These are phyloP conservation scores for Lasaia peninsularis DNA, from an alignment of 1,140 invertebrate species.

Conservation along the genomic window DNA sequence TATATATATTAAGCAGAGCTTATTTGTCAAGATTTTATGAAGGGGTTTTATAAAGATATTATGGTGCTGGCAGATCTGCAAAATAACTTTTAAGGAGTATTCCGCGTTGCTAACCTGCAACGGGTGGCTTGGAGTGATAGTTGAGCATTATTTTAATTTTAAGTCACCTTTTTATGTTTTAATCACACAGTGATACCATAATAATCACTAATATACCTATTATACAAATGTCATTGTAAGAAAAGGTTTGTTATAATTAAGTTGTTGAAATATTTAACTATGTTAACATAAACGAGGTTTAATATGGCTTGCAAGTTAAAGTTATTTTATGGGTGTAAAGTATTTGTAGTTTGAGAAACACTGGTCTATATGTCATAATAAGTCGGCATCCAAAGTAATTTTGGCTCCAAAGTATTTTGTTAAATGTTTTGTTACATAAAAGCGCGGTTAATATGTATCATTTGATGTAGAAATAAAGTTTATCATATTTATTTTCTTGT, in stretches of 20 bases:
- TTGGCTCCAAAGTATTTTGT: constrained; percentile 74
- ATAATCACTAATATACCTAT: constrained; percentile 4
- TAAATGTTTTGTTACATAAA: constrained; percentile 71
- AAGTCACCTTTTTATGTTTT: not conserved
- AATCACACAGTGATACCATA: constrained; percentile 2
- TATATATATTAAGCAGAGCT: constrained; percentile 32
- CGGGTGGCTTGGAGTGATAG: not conserved
- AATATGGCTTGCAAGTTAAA: constrained; percentile 24
- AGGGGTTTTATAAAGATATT: constrained; percentile 36
- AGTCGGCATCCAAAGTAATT: constrained; percentile 69
- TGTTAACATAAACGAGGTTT: constrained; percentile 19
- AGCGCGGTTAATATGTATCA: constrained; percentile 57
- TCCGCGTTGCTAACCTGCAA: not conserved
- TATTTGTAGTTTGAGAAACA: constrained; percentile 68
- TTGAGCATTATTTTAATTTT: constrained; percentile 10
- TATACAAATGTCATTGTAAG: not conserved
- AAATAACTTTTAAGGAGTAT: constrained; percentile 28
- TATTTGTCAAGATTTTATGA: constrained; percentile 33
- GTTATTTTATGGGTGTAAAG: constrained; percentile 29
- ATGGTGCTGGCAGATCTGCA: constrained; percentile 72
- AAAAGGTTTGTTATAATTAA: constrained; percentile 5
- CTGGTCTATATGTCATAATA: constrained; percentile 73
- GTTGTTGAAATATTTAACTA: constrained; percentile 24
- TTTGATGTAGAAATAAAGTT: constrained; percentile 75
- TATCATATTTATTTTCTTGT: constrained; percentile 49